These are phyloP conservation scores for Thereuonema tuberculata DNA, from an alignment of 1,140 invertebrate species.

Conservation along the genomic window DNA sequence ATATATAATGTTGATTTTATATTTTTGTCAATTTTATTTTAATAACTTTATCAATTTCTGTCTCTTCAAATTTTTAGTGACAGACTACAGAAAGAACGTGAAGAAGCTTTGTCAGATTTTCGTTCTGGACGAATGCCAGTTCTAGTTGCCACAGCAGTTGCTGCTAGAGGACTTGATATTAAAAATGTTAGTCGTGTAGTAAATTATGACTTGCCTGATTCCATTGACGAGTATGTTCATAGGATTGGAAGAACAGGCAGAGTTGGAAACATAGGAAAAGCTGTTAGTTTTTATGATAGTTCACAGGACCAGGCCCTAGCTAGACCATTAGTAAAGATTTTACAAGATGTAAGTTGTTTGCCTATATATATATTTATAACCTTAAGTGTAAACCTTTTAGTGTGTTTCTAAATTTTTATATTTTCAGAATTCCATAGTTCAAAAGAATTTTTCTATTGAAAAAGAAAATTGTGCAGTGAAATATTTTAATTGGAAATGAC, in stretches of 20 bases:
- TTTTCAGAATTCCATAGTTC: too few species aligned
- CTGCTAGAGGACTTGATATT: slow-evolving; percentile 75
- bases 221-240: slow-evolving; percentile 88
- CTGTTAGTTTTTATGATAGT: slow-evolving; percentile 71
- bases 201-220: slow-evolving; percentile 78
- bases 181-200: slow-evolving; percentile 71
- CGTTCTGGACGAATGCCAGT: slow-evolving; percentile 53
- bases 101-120: slow-evolving; percentile 73
- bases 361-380: too few species aligned
- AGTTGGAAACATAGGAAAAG: slow-evolving; percentile 77
- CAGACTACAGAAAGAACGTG: slow-evolving; percentile 71
- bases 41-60: neutral
- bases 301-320: slow-evolving; percentile 45
- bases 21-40: neutral
- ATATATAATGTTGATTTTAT: too few species aligned
- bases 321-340: slow-evolving; percentile 50
- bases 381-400: too few species aligned
- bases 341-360: slow-evolving; percentile 36
- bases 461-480: too few species aligned
- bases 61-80: slow-evolving; percentile 36
- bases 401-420: too few species aligned
- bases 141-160: slow-evolving; percentile 85
- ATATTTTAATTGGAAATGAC: too few species aligned
- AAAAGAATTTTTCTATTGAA: too few species aligned
- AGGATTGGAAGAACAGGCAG: slow-evolving; percentile 87